Conservation (phyloP, 2,113 vertebrate species). For the Scortum barcoo region DNA sequence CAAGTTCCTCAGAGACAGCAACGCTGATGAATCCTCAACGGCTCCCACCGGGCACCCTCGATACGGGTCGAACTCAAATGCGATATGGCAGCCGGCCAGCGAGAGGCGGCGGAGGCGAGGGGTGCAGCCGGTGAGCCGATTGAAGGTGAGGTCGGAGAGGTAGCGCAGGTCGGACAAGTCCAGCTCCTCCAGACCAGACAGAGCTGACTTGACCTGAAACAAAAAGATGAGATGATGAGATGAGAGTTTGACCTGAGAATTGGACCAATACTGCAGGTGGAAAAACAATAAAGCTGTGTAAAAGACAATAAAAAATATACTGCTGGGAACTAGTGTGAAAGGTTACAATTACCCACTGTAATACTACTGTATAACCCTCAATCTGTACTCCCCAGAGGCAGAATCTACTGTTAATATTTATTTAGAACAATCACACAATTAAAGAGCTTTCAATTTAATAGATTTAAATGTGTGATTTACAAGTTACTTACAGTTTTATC, state of each 20-base stretch:
- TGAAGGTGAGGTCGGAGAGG: slow-evolving; percentile 88
- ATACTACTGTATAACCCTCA: background rate
- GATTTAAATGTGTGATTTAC: too few species aligned
- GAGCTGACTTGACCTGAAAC: slow-evolving; percentile 72
- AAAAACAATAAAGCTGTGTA: slow-evolving; percentile 13
- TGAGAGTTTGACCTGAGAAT: background rate
- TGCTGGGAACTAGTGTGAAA: background rate
- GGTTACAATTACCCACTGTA: background rate
- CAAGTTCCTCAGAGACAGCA: slow-evolving; percentile 87
- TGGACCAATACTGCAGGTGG: background rate
- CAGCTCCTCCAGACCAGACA: slow-evolving; percentile 86
- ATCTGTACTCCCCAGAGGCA: background rate
- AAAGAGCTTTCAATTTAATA: too few species aligned
- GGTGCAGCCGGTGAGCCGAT: slow-evolving; percentile 84
- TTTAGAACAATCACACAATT: too few species aligned
- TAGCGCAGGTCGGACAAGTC: slow-evolving; percentile 86
- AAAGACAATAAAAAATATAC: background rate
- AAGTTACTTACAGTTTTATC: too few species aligned
- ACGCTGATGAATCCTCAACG: slow-evolving; percentile 76
- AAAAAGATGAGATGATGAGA: too few species aligned
- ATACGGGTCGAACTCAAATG: slow-evolving; percentile 86
- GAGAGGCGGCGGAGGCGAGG: slow-evolving; percentile 81
- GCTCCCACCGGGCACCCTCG: slow-evolving; percentile 66
- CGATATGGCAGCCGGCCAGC: slow-evolving; percentile 88
- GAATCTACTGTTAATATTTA: too few species aligned